Conservation (phyloP, 2,797 vertebrate genomes). For the Merluccius polli region DNA sequence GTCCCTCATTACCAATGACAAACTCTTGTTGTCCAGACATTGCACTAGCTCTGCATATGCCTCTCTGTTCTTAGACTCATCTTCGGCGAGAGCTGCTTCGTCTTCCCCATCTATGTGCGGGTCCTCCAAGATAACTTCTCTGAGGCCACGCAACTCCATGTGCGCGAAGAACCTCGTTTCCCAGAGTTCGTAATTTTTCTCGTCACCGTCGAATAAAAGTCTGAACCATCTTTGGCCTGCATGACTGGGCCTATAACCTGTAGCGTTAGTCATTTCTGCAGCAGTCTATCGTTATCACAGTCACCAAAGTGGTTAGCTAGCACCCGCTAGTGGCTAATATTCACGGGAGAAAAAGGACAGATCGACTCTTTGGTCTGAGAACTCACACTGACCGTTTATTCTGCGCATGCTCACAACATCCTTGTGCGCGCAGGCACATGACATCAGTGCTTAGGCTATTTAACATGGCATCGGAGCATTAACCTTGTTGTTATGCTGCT, state of each 20-base stretch:
- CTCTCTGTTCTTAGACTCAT: slow-evolving; percentile 4
- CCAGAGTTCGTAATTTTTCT: slow-evolving; percentile 27
- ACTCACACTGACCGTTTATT: background rate
- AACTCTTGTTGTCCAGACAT: slow-evolving; percentile 7
- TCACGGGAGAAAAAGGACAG: background rate
- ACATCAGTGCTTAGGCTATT: background rate
- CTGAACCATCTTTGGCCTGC: slow-evolving; percentile 17
- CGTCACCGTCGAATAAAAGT: background rate
- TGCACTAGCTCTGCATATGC: slow-evolving; percentile 14
- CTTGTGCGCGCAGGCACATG: background rate
- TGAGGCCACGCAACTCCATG: slow-evolving; percentile 6
- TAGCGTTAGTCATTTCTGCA: slow-evolving; percentile 1
- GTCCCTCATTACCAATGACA: slow-evolving; percentile 5
- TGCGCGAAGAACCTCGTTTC: slow-evolving; percentile 4
- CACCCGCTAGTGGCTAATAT: background rate
- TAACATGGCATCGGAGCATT: background rate
- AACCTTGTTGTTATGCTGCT: background rate
- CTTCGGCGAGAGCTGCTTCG: background rate
- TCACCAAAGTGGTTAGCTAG: background rate
- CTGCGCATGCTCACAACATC: background rate
- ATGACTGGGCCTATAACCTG: slow-evolving; percentile 17
- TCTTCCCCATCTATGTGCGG: background rate
- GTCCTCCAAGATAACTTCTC: slow-evolving; percentile 1
- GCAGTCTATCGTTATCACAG: background rate
- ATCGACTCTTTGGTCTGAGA: background rate